Percentiles rank a stretch among this genome's conserved stretches.
phyloP scores from a whole-genome alignment of 2,888 invertebrate genomes.

The Limnephilus auricula region DNA sequence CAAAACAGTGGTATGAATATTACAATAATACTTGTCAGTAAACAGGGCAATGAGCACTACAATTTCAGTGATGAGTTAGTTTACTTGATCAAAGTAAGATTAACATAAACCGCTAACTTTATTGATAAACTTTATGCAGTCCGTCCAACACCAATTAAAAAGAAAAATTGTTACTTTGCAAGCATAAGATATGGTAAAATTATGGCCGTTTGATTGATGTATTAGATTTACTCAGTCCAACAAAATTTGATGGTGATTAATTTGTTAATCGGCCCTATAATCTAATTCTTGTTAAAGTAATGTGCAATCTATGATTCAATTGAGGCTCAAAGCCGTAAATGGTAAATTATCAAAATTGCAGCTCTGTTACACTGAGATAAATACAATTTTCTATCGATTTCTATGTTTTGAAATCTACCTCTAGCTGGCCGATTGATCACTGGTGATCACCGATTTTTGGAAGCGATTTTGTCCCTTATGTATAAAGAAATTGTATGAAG shows the following conservation, averaged over 20 bases:
- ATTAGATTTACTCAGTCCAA: not conserved
- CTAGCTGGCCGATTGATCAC: no score
- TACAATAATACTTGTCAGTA: not conserved
- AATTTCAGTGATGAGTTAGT: not conserved
- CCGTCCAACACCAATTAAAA: no score
- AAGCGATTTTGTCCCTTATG: no score
- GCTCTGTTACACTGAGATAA: not conserved
- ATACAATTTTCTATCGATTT: not conserved
- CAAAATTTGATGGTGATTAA: not conserved
- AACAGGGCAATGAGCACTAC: not conserved
- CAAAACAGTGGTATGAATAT: not conserved
- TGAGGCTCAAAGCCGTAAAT: no score
- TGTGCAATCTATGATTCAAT: no score
- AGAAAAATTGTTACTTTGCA: not conserved
- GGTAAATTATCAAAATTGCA: not conserved
- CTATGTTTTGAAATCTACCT: not conserved
- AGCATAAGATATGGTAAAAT: no score
- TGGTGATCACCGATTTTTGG: no score
- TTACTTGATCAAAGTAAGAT: not conserved
- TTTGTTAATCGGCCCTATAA: not conserved
- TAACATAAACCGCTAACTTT: not conserved
- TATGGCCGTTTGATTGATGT: not conserved
- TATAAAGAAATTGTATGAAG: no score
- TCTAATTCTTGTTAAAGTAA: not conserved
- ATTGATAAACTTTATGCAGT: no score